A percentile compares a stretch with the other conserved stretches of the same genome.
Conservation (phyloP, 1,140 invertebrate species). For the Vollenhovia emeryi region DNA sequence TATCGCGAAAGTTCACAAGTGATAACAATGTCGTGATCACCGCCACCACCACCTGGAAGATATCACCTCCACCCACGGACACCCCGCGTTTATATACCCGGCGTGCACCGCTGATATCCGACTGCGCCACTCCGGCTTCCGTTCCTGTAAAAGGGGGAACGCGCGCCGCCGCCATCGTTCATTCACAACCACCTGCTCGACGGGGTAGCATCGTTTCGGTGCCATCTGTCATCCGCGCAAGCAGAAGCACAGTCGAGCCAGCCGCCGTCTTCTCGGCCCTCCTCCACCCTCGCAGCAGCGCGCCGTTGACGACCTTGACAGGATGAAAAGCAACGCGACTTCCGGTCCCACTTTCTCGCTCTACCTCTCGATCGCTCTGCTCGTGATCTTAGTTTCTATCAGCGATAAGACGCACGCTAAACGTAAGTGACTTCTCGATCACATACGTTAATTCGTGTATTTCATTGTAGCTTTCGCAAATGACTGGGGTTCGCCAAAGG, state of each 20-base stretch:
- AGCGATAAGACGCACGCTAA: constrained; percentile 63
- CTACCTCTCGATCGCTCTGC: constrained; percentile 51
- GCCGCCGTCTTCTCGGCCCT: neutral
- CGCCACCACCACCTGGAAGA: too few relatives aligned
- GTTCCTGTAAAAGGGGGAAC: constrained; percentile 75
- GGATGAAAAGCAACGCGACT: constrained; percentile 66
- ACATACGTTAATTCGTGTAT: neutral
- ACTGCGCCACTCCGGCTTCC: constrained; percentile 76
- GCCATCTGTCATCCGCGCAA: neutral
- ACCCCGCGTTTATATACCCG: constrained; percentile 36
- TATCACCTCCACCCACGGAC: neutral
- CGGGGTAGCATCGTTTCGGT: constrained; percentile 71
- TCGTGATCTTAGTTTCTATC: constrained; percentile 63
- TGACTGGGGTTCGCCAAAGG: neutral
- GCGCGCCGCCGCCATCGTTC: constrained; percentile 75
- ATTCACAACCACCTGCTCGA: constrained; percentile 80
- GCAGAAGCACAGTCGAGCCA: neutral
- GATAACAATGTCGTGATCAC: constrained; percentile 7
- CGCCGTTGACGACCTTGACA: neutral
- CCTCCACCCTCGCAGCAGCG: neutral
- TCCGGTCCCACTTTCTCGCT: constrained; percentile 62
- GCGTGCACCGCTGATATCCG: constrained; percentile 62
- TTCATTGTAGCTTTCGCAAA: neutral
- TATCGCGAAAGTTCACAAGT: constrained; percentile 15
- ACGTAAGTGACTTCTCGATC: constrained; percentile 69